These are phyloP conservation scores for Centropyge bicolor DNA, from an alignment of 2,797 vertebrate genomes.

Conservation along the genomic window DNA sequence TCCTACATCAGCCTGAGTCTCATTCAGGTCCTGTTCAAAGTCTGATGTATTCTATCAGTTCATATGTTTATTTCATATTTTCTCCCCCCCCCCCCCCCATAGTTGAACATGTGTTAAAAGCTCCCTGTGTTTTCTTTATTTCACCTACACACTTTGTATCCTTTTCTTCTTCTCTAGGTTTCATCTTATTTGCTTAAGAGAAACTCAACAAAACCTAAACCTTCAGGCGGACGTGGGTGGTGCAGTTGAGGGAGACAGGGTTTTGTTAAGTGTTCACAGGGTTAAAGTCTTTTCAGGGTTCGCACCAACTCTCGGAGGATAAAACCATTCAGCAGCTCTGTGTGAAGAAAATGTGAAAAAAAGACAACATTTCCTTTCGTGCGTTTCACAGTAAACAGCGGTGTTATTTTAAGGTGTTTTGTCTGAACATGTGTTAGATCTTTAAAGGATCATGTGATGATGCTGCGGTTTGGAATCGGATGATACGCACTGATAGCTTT, in stretches of 20 bases:
- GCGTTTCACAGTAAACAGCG: background rate
- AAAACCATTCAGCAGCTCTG: constrained; percentile 18
- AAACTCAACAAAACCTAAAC: constrained; percentile 5
- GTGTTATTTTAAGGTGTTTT: too few relatives aligned
- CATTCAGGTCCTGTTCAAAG: background rate
- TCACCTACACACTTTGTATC: background rate
- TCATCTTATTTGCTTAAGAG: constrained; percentile 25
- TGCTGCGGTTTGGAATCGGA: background rate
- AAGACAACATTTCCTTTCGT: background rate
- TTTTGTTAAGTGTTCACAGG: constrained; percentile 10
- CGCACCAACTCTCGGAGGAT: constrained; percentile 13
- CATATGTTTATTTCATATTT: background rate
- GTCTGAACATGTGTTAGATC: background rate
- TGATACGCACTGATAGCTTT: background rate
- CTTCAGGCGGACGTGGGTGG: constrained; percentile 21
- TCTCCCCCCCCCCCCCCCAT: too few relatives aligned
- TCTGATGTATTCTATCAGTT: background rate
- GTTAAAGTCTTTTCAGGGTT: constrained; percentile 35
- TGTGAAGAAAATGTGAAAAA: background rate
- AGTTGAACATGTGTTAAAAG: background rate
- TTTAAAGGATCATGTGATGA: background rate
- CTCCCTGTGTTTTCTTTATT: constrained; percentile 1
- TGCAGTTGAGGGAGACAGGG: constrained; percentile 13
- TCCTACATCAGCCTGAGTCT: background rate
- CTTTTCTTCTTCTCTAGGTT: background rate